Evolutionary conservation across 1,140 invertebrate species (phyloP).

Genomic region (Yoshiicerus persimilis): DNA sequence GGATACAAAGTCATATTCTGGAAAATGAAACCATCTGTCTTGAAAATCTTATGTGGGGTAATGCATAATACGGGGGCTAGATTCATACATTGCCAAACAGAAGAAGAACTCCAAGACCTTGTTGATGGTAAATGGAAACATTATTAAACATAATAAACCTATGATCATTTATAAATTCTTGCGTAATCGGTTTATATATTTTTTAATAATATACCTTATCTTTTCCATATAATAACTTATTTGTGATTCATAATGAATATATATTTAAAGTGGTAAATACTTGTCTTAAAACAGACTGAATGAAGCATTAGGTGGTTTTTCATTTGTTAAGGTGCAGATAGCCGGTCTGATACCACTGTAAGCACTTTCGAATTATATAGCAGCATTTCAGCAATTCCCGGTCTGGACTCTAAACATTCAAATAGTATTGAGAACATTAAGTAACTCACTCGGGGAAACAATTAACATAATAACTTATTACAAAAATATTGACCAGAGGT

Average conservation of each 20-base stretch:
- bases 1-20: constrained; percentile 36
- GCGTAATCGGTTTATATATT: no score
- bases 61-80: constrained; percentile 30
- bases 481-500: no score
- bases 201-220: no score
- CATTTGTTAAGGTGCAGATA: not conserved
- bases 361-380: not conserved
- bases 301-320: not conserved
- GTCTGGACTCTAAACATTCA: not conserved
- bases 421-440: no score
- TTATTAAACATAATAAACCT: not conserved
- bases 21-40: constrained; percentile 40
- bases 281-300: not conserved
- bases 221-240: no score
- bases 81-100: constrained; percentile 36
- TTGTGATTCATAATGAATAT: no score
- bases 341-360: not conserved
- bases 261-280: not conserved
- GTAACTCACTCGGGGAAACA: no score
- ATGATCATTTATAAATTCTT: no score
- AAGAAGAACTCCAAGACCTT: constrained; percentile 33
- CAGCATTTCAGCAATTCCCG: not conserved
- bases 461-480: no score
- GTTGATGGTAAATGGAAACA: constrained; percentile 32
- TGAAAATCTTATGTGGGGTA: constrained; percentile 28